Evolutionary conservation across 2,888 invertebrate species (phyloP), one percentile per base, ranked within the genome.

Genomic region (Atrina japonica): DNA sequence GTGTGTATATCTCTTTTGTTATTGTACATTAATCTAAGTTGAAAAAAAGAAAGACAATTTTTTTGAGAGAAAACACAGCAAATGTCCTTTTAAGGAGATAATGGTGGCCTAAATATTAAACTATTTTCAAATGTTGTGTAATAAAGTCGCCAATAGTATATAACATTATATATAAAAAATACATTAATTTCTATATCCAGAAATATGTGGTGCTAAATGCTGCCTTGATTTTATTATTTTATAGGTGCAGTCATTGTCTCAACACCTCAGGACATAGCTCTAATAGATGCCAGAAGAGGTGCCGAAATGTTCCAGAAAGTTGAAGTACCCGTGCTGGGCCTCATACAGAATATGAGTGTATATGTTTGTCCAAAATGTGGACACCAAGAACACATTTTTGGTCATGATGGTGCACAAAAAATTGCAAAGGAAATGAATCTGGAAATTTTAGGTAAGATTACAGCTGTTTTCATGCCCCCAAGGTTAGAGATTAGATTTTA

Each of bases 341-440:
- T 97, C 71, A 94, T 97, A 0, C 95, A 97, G 88, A 98, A 98
- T 90, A 98, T 98, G 97, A 94, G 95, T 3, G 93, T 93, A 67
- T 93, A 95, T 0, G 92, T 93, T 52, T 98, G 97, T 88, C 93
- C 94, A 0, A 93, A 94, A 29, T 98, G 97, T 89, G 93, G 94
- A 23, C 92, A 93, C n/a, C 92, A 93, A 70, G 93, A 96, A 73
- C 92, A 93, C 75, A 91, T 97, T 40, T 97, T 96, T 89, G 95
- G 95, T 1, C 92, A 93, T 70, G 93, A 93, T 35, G 94, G 90
- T 1, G 89, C 83, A 0, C 88, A 91, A 41, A 73, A 77, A 45
- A 76, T 95, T 29, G 94, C 95, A 0, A 86, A 92, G 40, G 93
- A 95, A 83, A 74, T 89, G 55, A 78, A 80, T 1, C 60, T 89